Evolutionary conservation across 2,888 invertebrate species (phyloP).

Genomic region (Plagiodera versicolora): DNA sequence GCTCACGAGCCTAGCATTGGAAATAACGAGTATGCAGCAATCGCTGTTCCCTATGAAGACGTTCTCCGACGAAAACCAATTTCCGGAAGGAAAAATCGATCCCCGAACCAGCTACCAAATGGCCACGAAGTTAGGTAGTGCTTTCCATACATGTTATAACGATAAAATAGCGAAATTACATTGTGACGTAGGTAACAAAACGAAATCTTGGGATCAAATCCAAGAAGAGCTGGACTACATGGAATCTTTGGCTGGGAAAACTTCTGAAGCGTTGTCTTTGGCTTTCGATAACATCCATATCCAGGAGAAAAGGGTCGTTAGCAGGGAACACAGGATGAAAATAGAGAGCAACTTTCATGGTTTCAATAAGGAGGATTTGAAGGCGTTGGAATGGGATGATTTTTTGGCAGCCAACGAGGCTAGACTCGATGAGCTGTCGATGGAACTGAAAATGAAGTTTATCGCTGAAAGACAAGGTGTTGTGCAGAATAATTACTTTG

Average conservation of each 20-base stretch:
- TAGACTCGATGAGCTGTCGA: neutral
- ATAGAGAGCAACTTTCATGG: neutral
- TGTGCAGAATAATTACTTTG: neutral
- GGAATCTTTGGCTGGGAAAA: neutral
- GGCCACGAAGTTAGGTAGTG: neutral
- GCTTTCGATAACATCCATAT: neutral
- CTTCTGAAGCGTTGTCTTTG: neutral
- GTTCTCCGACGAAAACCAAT: neutral
- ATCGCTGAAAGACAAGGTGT: neutral
- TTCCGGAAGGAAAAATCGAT: neutral
- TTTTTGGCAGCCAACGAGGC: neutral
- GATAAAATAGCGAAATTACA: neutral
- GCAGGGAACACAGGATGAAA: neutral
- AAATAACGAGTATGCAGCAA: neutral
- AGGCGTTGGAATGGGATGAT: neutral
- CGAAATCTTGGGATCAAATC: neutral
- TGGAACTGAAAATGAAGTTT: neutral
- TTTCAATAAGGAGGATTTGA: neutral
- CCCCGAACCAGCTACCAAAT: neutral
- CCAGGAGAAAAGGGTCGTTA: neutral
- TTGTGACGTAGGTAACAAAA: neutral
- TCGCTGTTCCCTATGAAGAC: neutral
- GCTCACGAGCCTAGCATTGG: neutral
- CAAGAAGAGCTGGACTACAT: neutral
- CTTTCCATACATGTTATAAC: neutral